phyloP scores from a whole-genome alignment of 2,888 invertebrate genomes.

The Pseudococcus viburni region DNA sequence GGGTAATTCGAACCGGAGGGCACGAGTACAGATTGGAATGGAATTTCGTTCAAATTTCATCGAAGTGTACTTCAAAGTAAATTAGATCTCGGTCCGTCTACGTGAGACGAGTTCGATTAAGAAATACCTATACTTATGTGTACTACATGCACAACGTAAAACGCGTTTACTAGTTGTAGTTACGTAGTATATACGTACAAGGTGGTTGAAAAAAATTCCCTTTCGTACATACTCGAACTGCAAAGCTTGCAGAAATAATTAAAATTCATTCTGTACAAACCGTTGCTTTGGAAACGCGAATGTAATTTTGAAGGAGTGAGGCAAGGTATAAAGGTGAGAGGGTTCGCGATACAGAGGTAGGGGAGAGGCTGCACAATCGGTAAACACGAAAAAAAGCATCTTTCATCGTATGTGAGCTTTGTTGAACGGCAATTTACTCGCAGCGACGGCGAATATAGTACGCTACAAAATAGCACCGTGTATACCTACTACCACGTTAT shows the following conservation, averaged over 20 bases:
- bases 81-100: not conserved
- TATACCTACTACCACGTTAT: conserved; percentile 3
- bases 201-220: not conserved
- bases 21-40: not conserved
- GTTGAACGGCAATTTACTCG: not conserved
- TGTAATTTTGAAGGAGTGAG: not conserved
- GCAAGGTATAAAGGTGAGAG: not conserved
- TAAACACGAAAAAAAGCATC: not conserved
- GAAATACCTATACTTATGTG: not conserved
- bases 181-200: not conserved
- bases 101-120: not conserved
- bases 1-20: not conserved
- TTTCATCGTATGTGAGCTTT: conserved; percentile 20
- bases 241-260: conserved; percentile 7
- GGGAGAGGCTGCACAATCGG: too few relatives aligned
- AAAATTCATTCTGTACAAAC: not conserved
- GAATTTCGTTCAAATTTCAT: not conserved
- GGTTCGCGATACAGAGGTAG: not conserved
- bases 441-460: not conserved
- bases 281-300: not conserved
- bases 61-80: conserved; percentile 10
- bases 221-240: not conserved
- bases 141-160: too few relatives aligned
- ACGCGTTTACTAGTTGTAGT: too few relatives aligned
- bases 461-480: not conserved